phyloP scores from a whole-genome alignment of 37 sponge, comb jelly and placozoan species.

The Aplysina aerophoba region DNA sequence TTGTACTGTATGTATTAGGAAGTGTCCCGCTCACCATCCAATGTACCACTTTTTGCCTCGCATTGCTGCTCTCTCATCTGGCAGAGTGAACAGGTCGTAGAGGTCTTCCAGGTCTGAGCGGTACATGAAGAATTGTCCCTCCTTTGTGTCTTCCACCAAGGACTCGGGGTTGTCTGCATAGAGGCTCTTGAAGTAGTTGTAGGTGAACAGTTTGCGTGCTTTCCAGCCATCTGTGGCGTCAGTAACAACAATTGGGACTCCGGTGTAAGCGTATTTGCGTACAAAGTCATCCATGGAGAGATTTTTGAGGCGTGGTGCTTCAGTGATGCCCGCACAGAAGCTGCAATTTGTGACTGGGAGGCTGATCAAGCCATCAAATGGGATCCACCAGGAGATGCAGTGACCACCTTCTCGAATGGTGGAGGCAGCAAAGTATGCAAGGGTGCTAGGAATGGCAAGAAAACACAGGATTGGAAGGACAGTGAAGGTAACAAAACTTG shows the following conservation, averaged over 20 bases:
- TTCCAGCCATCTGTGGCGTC: slow-evolving; percentile 71
- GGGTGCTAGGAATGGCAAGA: not conserved
- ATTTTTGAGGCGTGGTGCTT: slow-evolving; percentile 40
- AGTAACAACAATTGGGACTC: slow-evolving; percentile 66
- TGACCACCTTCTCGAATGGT: not conserved
- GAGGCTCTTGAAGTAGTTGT: slow-evolving; percentile 72
- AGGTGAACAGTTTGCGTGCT: slow-evolving; percentile 62
- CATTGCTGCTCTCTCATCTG: slow-evolving; percentile 55
- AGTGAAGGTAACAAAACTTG: too few relatives aligned
- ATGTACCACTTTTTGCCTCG: slow-evolving; percentile 85
- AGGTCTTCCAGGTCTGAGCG: slow-evolving; percentile 66
- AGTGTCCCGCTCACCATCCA: slow-evolving; percentile 77
- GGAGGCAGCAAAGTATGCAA: not conserved
- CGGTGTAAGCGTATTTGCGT: slow-evolving; percentile 63
- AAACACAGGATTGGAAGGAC: too few relatives aligned
- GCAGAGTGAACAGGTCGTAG: slow-evolving; percentile 63
- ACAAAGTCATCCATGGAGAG: slow-evolving; percentile 61
- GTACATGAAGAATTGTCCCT: slow-evolving; percentile 87
- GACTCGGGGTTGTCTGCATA: slow-evolving; percentile 53
- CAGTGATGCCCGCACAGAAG: slow-evolving; percentile 47
- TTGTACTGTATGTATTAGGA: too few relatives aligned
- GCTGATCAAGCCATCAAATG: not conserved
- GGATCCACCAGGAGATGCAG: not conserved
- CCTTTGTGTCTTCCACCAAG: slow-evolving; percentile 35
- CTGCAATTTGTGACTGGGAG: slow-evolving; percentile 24